Conservation (phyloP, 1,140 invertebrate species). For the Muscidifurax raptorellus region DNA sequence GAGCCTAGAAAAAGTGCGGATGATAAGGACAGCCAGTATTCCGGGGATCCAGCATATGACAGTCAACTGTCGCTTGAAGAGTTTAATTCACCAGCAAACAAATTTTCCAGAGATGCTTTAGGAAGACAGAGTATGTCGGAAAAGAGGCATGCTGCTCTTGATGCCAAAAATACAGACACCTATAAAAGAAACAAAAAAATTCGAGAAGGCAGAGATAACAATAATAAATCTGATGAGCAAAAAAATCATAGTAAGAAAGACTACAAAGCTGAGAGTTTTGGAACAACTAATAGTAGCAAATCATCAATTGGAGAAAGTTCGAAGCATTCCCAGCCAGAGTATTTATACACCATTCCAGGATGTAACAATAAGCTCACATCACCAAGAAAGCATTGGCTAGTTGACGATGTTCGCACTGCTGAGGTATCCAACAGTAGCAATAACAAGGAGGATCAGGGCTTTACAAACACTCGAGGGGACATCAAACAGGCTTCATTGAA, state of each 20-base stretch:
- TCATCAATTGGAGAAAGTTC: constrained; percentile 59
- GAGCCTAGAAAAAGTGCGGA: constrained; percentile 63
- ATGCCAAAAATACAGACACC: constrained; percentile 95
- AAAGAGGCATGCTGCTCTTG: constrained; percentile 94
- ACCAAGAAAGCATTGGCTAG: constrained; percentile 80
- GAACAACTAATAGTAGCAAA: constrained; percentile 54
- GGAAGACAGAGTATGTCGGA: constrained; percentile 98
- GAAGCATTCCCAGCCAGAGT: constrained; percentile 64
- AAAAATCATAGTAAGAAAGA: constrained; percentile 56
- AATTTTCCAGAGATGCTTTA: constrained; percentile 91
- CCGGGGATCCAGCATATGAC: constrained; percentile 83
- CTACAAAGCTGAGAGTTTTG: constrained; percentile 30
- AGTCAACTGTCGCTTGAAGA: constrained; percentile 87
- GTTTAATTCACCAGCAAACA: constrained; percentile 78
- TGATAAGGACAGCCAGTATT: constrained; percentile 72
- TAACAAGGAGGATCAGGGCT: constrained; percentile 78
- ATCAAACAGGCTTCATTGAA: constrained; percentile 82
- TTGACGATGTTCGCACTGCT: constrained; percentile 76
- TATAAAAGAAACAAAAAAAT: constrained; percentile 95
- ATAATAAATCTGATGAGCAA: constrained; percentile 63
- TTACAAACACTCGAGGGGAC: constrained; percentile 79
- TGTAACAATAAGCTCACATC: constrained; percentile 69
- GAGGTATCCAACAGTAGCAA: constrained; percentile 71
- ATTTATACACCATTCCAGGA: constrained; percentile 70
- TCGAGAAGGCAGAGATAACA: constrained; percentile 79